Base-by-base conservation (phyloP, 2,888 invertebrate genomes). In the Deilephila elpenor region DNA sequence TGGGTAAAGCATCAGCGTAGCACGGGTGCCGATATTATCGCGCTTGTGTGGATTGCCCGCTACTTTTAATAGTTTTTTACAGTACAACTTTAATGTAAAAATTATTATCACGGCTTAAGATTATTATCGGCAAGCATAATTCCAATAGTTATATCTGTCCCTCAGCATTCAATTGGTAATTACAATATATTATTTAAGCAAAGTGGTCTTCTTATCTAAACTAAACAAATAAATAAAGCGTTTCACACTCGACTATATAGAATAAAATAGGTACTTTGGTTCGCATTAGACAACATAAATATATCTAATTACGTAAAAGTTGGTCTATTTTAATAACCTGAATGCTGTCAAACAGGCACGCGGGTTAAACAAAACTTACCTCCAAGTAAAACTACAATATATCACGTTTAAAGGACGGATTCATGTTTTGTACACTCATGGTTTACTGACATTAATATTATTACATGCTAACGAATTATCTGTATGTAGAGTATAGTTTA, bases 261-360 rank as follows among this genome's bases (percentile, higher is more conserved):
- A 89, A 90, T 88, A 93, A 90, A 93, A 90, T 86, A 51, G 67
- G 67, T 67, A 91, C 94, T 94, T 94, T 94, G 93, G 93, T 94
- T 93, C 91, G 82, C 83, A 88, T 86, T 87, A 91, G 90, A 93
- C 93, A 92, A 90, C 79, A 76, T 74, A 81, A 78, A 83, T 76
- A 80, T 75, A 67, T 79, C 78, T 74, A 75, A 74, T 70, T 72
- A 74, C 72, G 76, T 59, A 67, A 70, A 71, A 34, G 51, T 62
- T 71, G 62, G 44, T 67, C 62, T 72, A 73, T 64, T 71, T 71
- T 37, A 74, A 77, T 72, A 67, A 67, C 67, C 67, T 51, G 67
- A 25, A 25, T 51, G 75, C 74, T 81, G 78, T 75, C 73, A 78
- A 73, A 80, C 78, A 79, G 77, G 25, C 67, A 67, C 67, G 51